Evolutionary conservation across 2,888 invertebrate genomes (phyloP).

Genomic region (Trichopoda pennipes): DNA sequence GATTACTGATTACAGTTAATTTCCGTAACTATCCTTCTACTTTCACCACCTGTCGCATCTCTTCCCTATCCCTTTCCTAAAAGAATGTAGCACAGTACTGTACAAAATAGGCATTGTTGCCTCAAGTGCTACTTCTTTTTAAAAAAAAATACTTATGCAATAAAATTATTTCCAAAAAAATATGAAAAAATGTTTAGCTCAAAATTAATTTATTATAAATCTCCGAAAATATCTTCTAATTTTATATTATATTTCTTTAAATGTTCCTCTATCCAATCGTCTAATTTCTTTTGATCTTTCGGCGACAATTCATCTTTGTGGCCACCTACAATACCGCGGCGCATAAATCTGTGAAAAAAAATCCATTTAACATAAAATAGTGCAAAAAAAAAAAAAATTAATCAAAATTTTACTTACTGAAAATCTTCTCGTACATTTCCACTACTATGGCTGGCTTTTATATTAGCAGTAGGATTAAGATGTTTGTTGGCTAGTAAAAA

Average conservation of each 20-base stretch:
- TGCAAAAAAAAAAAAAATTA: too few relatives aligned
- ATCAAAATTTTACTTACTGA: slow-evolving; percentile 32
- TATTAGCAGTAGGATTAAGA: slow-evolving; percentile 27
- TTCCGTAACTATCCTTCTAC: too few relatives aligned
- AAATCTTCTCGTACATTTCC: slow-evolving; percentile 25
- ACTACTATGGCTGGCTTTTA: slow-evolving; percentile 26
- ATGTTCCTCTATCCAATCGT: slow-evolving; percentile 61
- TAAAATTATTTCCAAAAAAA: too few relatives aligned
- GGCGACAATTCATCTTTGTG: slow-evolving; percentile 69
- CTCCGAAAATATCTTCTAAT: slow-evolving; percentile 69
- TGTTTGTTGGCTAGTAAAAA: slow-evolving; percentile 37
- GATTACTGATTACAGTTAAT: too few relatives aligned
- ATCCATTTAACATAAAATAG: too few relatives aligned
- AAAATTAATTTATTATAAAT: slow-evolving; percentile 2
- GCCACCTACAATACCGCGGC: slow-evolving; percentile 70
- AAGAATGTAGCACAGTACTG: too few relatives aligned
- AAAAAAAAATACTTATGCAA: too few relatives aligned
- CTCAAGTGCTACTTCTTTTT: too few relatives aligned
- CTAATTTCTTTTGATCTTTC: slow-evolving; percentile 51
- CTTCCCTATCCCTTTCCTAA: too few relatives aligned
- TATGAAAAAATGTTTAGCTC: too few relatives aligned
- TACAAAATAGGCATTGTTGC: too few relatives aligned
- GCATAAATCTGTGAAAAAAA: slow-evolving; percentile 68
- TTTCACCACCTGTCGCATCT: too few relatives aligned
- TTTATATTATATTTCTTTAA: slow-evolving; percentile 52